Percentiles rank a stretch among this genome's conserved stretches.
These are phyloP conservation scores for Taxidea taxus DNA, from an alignment of 2,113 vertebrate species.

Conservation along the genomic window DNA sequence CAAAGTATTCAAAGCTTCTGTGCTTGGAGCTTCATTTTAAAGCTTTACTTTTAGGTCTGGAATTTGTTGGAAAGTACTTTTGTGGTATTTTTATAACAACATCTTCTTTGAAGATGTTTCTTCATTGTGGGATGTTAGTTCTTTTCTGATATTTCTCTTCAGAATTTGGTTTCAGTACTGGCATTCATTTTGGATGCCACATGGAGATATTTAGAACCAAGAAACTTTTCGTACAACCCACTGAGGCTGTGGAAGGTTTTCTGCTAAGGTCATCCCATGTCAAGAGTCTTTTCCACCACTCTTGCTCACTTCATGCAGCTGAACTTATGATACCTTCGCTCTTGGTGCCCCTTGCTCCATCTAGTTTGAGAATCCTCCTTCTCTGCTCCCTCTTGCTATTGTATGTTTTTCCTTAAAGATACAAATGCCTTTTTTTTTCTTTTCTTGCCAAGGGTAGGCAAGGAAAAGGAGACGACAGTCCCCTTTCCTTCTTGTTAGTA, in stretches of 20 bases:
- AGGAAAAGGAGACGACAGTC: background rate
- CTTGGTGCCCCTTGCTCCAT: background rate
- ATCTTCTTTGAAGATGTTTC: constrained; percentile 82
- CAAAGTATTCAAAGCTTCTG: constrained; percentile 48
- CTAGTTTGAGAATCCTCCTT: background rate
- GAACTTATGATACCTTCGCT: background rate
- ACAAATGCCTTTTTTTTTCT: background rate
- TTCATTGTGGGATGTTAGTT: constrained; percentile 80
- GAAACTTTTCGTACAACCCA: constrained; percentile 68
- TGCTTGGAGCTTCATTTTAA: constrained; percentile 76
- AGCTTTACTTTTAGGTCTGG: constrained; percentile 82
- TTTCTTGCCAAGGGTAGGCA: background rate
- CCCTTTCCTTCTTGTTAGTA: background rate
- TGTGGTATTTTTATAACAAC: constrained; percentile 82
- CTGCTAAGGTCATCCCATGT: constrained; percentile 65
- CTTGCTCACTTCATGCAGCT: background rate
- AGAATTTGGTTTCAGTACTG: constrained; percentile 76
- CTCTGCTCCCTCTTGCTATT: background rate
- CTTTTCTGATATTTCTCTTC: constrained; percentile 77
- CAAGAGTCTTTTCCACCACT: constrained; percentile 44
- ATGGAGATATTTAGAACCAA: constrained; percentile 76
- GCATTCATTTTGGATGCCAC: constrained; percentile 72
- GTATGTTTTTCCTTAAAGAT: background rate
- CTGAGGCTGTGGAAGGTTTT: constrained; percentile 59
- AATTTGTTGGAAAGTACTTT: constrained; percentile 77